Evolutionary conservation across 2,113 vertebrate genomes (phyloP), one percentile per base, ranked within the genome.

Genomic region (Caretta caretta): DNA sequence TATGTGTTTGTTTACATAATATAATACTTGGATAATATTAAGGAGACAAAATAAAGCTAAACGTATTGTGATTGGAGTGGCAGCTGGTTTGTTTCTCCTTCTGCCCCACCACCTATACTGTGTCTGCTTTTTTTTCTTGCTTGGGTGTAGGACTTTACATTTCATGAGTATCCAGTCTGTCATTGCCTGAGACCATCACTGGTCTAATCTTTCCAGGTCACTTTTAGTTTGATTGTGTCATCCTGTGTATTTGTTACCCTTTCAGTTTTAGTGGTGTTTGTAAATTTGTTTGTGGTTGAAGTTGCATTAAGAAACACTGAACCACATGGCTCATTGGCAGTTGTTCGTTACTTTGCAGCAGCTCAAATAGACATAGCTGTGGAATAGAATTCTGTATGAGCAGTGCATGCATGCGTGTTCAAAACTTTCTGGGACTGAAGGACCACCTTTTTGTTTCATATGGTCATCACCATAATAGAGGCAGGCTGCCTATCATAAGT

Each of bases 401-500:
- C 54, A 59, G 29, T 62, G 29, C 59, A 62, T 62, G 29, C 59
- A 62, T 62, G 12, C 6, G 6, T 7, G 11, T 62, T 62, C n/a
- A 72, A 72, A 72, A 72, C 19, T 38, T 72, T 29, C 57, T 38
- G 24, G 72, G 51, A 53, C 78, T 59, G 88, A 88, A 22, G 92
- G 89, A 56, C 56, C 80, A 89, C 17, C 48, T 53, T 81, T 84
- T 92, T 92, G 69, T 93, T 90, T 81, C 53, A 88, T 0, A 10
- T 89, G 93, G 85, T 51, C 24, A 1, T 22, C 10, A 1, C 8
- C 84, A 4, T 80, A 92, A 9, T 85, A 86, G 76, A 72, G 89
- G 53, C 90, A 53, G 79, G 6, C 62, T 80, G 94, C 65, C 6
- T 0, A 0, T 49, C 46, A 31, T 0, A 0, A 82, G 19, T 25